These are phyloP conservation scores for Nannobrachium achirus DNA, from an alignment of 2,113 vertebrate species.

Conservation along the genomic window DNA sequence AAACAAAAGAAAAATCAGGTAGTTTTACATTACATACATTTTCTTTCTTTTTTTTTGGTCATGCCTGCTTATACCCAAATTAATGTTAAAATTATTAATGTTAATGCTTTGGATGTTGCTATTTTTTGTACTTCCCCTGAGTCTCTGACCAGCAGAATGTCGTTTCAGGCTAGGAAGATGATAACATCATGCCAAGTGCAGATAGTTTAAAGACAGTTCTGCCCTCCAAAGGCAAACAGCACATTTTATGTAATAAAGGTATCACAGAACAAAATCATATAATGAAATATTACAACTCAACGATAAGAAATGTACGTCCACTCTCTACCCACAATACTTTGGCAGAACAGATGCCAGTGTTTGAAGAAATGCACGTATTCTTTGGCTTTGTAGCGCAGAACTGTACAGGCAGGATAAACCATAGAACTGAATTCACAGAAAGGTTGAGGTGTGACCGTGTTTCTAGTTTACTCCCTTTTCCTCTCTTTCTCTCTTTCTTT, in stretches of 20 bases:
- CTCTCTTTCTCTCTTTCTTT: not conserved
- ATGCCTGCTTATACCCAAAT: conserved; percentile 1
- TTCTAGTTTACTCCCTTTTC: not conserved
- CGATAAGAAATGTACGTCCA: too few species aligned
- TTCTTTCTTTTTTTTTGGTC: not conserved
- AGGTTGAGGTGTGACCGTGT: not conserved
- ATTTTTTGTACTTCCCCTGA: conserved; percentile 29
- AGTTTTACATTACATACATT: conserved; percentile 26
- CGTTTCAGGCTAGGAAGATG: conserved; percentile 22
- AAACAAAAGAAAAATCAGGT: conserved; percentile 40
- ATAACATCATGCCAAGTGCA: not conserved
- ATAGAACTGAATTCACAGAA: not conserved
- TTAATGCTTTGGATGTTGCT: not conserved
- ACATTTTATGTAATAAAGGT: too few species aligned
- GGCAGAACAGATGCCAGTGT: too few species aligned
- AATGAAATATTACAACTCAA: too few species aligned
- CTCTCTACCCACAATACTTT: too few species aligned
- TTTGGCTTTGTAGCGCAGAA: too few species aligned
- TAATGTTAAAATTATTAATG: too few species aligned
- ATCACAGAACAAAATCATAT: too few species aligned
- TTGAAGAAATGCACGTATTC: too few species aligned
- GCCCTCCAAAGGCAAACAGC: too few species aligned
- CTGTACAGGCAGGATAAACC: not conserved
- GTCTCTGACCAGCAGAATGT: conserved; percentile 49
- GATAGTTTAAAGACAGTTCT: too few species aligned